Evolutionary conservation across 2,797 vertebrate species (phyloP), one percentile per base, ranked within the genome.

Genomic region (Urosaurus nigricauda): DNA sequence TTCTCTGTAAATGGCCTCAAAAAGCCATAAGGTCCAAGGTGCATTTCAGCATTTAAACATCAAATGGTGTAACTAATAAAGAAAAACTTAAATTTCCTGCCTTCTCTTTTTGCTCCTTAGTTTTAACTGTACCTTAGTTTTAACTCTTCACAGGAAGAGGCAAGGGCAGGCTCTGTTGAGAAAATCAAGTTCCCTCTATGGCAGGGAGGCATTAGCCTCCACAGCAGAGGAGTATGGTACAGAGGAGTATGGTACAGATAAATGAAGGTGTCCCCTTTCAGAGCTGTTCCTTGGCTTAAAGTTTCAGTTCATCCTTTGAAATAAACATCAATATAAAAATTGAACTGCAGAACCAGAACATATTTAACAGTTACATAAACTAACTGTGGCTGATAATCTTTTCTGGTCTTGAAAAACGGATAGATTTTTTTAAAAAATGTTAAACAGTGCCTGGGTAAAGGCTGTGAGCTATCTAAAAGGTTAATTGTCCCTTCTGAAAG

Each of bases 21-120:
- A 73, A 94, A 88, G 79, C 68, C 84, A 91, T 78, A 81, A 47
- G 0, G 32, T 82, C 73, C 85, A 91, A 79, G 89, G 86, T 94
- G 85, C 91, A 90, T 75, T 93, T 87, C 84, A 83, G 71, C 79
- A 87, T 87, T 82, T 81, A 58, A 89, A 32, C 87, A 86, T 77
- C 89, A 85, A 85, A 73, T 81, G 1, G 75, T 91, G 86, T 89
- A 84, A 90, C 43, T 86, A 95, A 93, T 95, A 94, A 96, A 95
- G 77, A 87, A 88, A 91, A 90, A 89, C 1, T 32, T 85, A 87
- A 74, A 82, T 0, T 1, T 90, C 32, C 5, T 94, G 90, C 5
- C 3, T 88, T 82, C 79, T 84, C 43, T 88, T 90, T 29, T 4
- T 87, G 40, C 35, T 80, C 79, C 0, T 85, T 88, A 83, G 43